These are phyloP conservation scores for Scaptomyza flava DNA, from an alignment of 2,888 invertebrate genomes.

Conservation along the genomic window DNA sequence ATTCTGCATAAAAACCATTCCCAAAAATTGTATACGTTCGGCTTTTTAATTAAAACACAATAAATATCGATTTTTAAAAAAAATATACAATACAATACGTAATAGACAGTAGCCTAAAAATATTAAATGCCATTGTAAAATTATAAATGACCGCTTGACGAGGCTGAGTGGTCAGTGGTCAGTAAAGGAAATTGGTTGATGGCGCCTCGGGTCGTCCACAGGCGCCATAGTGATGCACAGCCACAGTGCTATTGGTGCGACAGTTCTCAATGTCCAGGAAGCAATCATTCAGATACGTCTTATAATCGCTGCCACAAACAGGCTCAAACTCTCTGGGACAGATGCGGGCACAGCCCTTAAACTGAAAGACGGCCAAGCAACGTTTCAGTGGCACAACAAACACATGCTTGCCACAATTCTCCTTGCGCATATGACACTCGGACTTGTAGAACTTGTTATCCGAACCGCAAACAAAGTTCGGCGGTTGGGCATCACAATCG, in stretches of 20 bases:
- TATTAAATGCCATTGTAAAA: constrained; percentile 74
- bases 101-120: constrained; percentile 71
- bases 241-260: constrained; percentile 90
- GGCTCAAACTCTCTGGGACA: constrained; percentile 95
- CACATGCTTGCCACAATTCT: constrained; percentile 96
- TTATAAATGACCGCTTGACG: constrained; percentile 53
- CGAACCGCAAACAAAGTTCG: constrained; percentile 93
- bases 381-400: constrained; percentile 95
- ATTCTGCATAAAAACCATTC: constrained; percentile 83
- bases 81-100: constrained; percentile 69
- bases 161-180: constrained; percentile 60
- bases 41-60: constrained; percentile 77
- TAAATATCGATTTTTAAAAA: constrained; percentile 72
- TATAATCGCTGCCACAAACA: constrained; percentile 95
- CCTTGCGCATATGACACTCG: constrained; percentile 95
- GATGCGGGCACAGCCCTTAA: constrained; percentile 93
- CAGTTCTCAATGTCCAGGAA: constrained; percentile 96
- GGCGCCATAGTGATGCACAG: constrained; percentile 92
- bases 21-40: constrained; percentile 42
- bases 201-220: constrained; percentile 94
- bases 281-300: constrained; percentile 97
- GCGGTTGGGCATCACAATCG: constrained; percentile 86
- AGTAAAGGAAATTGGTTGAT: constrained; percentile 94
- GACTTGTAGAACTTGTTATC: constrained; percentile 95
- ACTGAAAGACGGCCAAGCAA: constrained; percentile 93